A percentile compares a stretch with the other conserved stretches of the same genome.
Conservation (phyloP, 2,888 invertebrate species). For the Nomada fucata region DNA sequence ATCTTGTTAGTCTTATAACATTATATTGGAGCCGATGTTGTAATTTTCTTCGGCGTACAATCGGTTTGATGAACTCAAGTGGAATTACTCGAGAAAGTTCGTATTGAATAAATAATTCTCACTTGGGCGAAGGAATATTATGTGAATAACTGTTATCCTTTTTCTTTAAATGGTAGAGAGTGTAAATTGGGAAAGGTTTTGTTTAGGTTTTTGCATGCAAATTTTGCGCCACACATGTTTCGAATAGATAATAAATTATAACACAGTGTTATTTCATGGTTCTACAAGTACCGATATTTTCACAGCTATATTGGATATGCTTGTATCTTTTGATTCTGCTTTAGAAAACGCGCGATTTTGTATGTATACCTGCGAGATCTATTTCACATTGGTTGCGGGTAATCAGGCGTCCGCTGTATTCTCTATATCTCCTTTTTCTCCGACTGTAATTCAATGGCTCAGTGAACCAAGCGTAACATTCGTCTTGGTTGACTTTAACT, state of each 20-base stretch:
- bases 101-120: too few relatives aligned
- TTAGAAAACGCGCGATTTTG: neutral
- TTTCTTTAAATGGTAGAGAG: too few relatives aligned
- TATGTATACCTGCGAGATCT: constrained; percentile 3
- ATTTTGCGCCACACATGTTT: neutral
- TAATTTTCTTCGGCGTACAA: too few relatives aligned
- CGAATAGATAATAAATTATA: neutral
- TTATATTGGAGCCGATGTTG: too few relatives aligned
- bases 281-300: too few relatives aligned
- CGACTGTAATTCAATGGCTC: constrained; percentile 22
- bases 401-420: constrained; percentile 20
- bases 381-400: constrained; percentile 24
- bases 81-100: too few relatives aligned
- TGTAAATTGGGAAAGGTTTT: too few relatives aligned
- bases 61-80: too few relatives aligned
- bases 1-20: too few relatives aligned
- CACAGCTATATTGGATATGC: neutral
- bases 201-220: neutral
- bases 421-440: constrained; percentile 15
- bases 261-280: neutral
- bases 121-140: too few relatives aligned
- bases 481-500: constrained; percentile 28
- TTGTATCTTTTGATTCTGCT: neutral
- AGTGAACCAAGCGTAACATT: constrained; percentile 38
- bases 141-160: too few relatives aligned